Evolutionary conservation across 2,113 vertebrate genomes (phyloP).

Genomic region (Sigmodon hispidus): DNA sequence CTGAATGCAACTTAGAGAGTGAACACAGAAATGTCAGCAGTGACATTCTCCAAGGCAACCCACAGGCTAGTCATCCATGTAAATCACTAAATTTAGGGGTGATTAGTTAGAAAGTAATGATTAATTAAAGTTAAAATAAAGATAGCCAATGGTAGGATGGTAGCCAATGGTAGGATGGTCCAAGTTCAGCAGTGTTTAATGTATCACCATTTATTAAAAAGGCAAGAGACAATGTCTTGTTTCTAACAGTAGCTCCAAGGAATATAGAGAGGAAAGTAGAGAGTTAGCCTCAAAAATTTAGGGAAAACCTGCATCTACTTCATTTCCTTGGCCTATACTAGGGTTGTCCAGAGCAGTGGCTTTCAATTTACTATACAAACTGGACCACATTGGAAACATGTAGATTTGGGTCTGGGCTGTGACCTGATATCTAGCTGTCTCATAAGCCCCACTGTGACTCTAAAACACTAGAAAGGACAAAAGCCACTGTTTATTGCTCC

Average conservation of each 20-base stretch:
- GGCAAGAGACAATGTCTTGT: neutral
- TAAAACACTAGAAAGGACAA: neutral
- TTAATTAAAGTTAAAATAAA: slow-evolving; percentile 18
- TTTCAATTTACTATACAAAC: neutral
- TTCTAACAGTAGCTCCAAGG: neutral
- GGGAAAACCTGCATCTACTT: neutral
- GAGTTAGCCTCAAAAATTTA: neutral
- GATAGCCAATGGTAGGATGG: neutral
- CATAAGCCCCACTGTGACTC: neutral
- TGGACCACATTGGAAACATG: neutral
- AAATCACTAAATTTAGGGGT: neutral
- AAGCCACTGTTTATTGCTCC: neutral
- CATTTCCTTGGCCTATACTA: neutral
- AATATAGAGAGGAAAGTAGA: neutral
- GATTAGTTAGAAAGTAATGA: neutral
- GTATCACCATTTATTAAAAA: neutral
- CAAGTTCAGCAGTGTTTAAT: neutral
- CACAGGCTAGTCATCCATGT: neutral
- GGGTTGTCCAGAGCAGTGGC: neutral
- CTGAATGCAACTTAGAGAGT: neutral
- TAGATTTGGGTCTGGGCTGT: neutral
- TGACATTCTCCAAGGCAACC: neutral
- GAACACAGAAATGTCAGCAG: neutral
- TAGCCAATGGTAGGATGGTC: neutral
- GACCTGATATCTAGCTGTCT: neutral